Evolutionary conservation across 2,888 invertebrate species (phyloP), one percentile per base, ranked within the genome.

Genomic region (Desoria tigrina): DNA sequence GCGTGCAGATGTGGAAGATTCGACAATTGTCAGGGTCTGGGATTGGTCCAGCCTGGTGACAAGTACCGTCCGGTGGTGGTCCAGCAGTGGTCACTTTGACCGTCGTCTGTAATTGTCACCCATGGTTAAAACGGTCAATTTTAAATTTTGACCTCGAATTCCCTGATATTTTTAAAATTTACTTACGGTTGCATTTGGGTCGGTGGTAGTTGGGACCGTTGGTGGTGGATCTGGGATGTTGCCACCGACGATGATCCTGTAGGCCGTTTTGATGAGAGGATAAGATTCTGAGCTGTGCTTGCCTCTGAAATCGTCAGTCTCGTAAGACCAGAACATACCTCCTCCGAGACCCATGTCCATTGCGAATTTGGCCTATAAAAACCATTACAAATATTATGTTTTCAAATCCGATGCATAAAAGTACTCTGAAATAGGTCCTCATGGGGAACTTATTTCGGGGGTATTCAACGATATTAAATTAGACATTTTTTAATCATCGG

Each of bases 221-320:
- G 64, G 18, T 28, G 56, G 49, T 2, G 61, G 50, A 37, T 28
- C 6, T 11, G 55, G 14, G 28, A 18, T 18, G 26, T 23, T 39
- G 6, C 28, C 42, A 18, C 61, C 65, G 27, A 49, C 24, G 9
- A 65, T 39, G 4, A 26, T 26, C 9, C 61, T 32, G 24, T 27
- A 2, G 28, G 58, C 26, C 21, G 61, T 51, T 27, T 51, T 55
- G 27, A 65, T 37, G 1, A 65, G 16, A 3, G 65, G 65, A 28
- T 14, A 65, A 1, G 56, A 23, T 24, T 65, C 61, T 7, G 24
- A 18, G 42, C 65, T 65, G 57, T 57, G 42, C 26, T 16, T 18
- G 2, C 58, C 58, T 23, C 23, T 4, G 28, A 58, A 58, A 18
- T 58, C 58, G 3, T 58, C 58, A 2, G 58, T 58, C 24, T 54